Evolutionary conservation across 2,888 invertebrate genomes (phyloP).

Genomic region (Pocota personata): DNA sequence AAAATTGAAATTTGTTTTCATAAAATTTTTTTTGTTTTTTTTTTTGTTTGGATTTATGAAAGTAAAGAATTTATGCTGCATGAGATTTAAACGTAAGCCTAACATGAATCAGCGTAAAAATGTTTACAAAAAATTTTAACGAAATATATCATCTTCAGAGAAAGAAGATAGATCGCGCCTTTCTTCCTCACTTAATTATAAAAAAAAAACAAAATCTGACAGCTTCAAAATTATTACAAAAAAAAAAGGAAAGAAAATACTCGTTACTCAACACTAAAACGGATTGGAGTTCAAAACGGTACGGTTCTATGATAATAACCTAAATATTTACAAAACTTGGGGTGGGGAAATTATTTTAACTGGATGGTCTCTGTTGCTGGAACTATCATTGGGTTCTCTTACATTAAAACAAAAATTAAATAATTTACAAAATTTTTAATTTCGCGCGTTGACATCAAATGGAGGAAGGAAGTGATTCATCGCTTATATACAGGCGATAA

Average conservation of each 20-base stretch:
- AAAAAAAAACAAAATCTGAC: slow-evolving; percentile 29
- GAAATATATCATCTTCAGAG: slow-evolving; percentile 5
- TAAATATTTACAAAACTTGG: slow-evolving; percentile 61
- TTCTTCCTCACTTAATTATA: slow-evolving; percentile 15
- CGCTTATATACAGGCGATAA: slow-evolving; percentile 91
- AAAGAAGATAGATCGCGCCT: background rate
- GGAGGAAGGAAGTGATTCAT: slow-evolving; percentile 60
- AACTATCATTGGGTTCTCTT: slow-evolving; percentile 55
- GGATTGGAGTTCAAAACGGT: slow-evolving; percentile 71
- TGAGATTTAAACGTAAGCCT: slow-evolving; percentile 5
- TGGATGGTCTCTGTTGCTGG: slow-evolving; percentile 57
- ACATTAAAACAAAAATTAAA: slow-evolving; percentile 14
- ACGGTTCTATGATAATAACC: slow-evolving; percentile 52
- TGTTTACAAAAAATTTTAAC: slow-evolving; percentile 10
- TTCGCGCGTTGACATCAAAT: slow-evolving; percentile 31
- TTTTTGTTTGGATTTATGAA: slow-evolving; percentile 30
- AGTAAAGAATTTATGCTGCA: slow-evolving; percentile 34
- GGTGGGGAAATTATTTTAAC: slow-evolving; percentile 19
- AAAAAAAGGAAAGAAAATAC: slow-evolving; percentile 57
- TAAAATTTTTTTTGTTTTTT: slow-evolving; percentile 15
- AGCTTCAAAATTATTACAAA: slow-evolving; percentile 62
- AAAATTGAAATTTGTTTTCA: slow-evolving; percentile 3
- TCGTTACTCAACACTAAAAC: slow-evolving; percentile 74
- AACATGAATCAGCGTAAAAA: slow-evolving; percentile 37
- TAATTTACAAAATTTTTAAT: slow-evolving; percentile 44